These are phyloP conservation scores for Ennomos quercinarius DNA, from an alignment of 2,888 invertebrate species.

Conservation along the genomic window DNA sequence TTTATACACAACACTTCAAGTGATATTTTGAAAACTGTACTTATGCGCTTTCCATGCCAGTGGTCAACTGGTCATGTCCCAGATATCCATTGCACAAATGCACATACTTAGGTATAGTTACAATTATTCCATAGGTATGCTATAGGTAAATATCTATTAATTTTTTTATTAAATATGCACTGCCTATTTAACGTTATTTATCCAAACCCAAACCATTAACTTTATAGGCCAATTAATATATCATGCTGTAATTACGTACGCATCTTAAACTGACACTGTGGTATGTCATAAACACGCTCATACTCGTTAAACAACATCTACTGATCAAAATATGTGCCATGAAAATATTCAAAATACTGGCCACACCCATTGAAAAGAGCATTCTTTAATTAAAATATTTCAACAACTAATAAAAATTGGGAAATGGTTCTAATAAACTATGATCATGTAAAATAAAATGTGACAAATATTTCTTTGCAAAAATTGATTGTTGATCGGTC, in stretches of 20 bases:
- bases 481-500: background rate
- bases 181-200: background rate
- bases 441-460: constrained; percentile 10
- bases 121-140: too few species aligned
- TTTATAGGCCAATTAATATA: constrained; percentile 19
- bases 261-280: constrained; percentile 13
- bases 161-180: too few species aligned
- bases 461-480: constrained; percentile 8
- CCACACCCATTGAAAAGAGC: constrained; percentile 23
- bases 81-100: too few species aligned
- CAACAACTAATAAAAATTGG: constrained; percentile 21
- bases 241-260: constrained; percentile 13
- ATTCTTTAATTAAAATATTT: constrained; percentile 10
- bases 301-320: constrained; percentile 20
- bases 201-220: background rate
- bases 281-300: constrained; percentile 23
- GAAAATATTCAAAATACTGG: constrained; percentile 23
- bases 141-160: too few species aligned
- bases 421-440: constrained; percentile 21
- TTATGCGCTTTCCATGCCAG: too few species aligned
- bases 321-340: constrained; percentile 17
- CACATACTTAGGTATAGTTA: too few species aligned
- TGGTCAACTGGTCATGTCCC: too few species aligned
- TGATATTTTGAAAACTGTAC: too few species aligned
- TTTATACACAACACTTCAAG: too few species aligned